These are phyloP conservation scores for Macaria notata DNA, from an alignment of 2,888 invertebrate genomes.

Conservation along the genomic window DNA sequence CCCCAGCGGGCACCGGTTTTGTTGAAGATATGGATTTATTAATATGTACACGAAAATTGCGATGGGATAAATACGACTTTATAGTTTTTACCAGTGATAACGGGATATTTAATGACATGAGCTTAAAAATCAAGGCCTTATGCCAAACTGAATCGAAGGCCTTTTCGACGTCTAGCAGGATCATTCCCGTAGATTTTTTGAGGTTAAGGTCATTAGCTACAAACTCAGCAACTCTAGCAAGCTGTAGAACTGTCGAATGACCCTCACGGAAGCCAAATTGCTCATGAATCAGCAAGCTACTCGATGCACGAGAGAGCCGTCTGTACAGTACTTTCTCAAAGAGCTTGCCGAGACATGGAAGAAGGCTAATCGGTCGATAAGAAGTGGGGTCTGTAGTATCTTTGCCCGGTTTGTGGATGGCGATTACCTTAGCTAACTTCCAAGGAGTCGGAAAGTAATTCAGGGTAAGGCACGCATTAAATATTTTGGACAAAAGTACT, in stretches of 20 bases:
- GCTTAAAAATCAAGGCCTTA: no score
- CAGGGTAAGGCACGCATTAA: slow-evolving; percentile 6
- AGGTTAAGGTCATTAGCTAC: slow-evolving; percentile 3
- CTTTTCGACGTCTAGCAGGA: no score
- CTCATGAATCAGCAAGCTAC: slow-evolving; percentile 3
- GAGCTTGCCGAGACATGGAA: slow-evolving; percentile 8
- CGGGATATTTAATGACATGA: no score
- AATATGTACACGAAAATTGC: neutral
- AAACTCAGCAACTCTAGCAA: slow-evolving; percentile 5
- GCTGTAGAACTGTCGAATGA: slow-evolving; percentile 11
- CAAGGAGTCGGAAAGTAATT: slow-evolving; percentile 5
- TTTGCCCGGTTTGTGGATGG: slow-evolving; percentile 12
- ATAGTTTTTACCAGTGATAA: no score
- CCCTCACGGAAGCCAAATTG: slow-evolving; percentile 10
- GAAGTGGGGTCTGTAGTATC: neutral
- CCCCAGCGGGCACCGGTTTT: neutral
- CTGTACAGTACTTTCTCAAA: slow-evolving; percentile 12
- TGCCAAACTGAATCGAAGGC: no score
- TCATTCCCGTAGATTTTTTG: slow-evolving; percentile 2
- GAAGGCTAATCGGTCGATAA: slow-evolving; percentile 12
- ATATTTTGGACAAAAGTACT: slow-evolving; percentile 5
- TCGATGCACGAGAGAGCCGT: neutral
- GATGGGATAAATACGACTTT: no score
- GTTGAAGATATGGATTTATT: neutral
- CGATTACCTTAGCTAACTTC: slow-evolving; percentile 12